These are phyloP conservation scores for Dione vanillae DNA, from an alignment of 2,888 invertebrate genomes.

Conservation along the genomic window DNA sequence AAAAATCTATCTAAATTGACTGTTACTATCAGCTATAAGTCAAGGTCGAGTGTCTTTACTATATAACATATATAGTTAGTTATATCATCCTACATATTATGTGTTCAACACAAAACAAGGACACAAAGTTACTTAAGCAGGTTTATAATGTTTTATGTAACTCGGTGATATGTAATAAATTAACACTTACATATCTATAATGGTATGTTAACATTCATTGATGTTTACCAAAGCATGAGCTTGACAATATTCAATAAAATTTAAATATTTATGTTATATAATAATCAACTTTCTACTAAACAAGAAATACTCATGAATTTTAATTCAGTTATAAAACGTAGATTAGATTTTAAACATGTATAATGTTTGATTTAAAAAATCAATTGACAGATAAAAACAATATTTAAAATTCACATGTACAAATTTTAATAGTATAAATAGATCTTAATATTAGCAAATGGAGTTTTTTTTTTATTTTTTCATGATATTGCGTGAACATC, in stretches of 20 bases:
- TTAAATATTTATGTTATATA: constrained; percentile 12
- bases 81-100: not conserved
- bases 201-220: not conserved
- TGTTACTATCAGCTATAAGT: constrained; percentile 9
- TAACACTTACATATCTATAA: not conserved
- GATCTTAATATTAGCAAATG: too few species aligned
- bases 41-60: constrained; percentile 2
- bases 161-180: not conserved
- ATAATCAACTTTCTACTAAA: constrained; percentile 6
- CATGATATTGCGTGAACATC: too few species aligned
- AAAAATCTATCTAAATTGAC: constrained; percentile 5
- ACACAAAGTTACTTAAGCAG: not conserved
- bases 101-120: not conserved
- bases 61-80: too few species aligned
- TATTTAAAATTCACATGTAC: too few species aligned
- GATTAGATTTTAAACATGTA: not conserved
- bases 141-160: not conserved
- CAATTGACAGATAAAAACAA: too few species aligned
- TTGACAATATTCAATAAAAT: not conserved
- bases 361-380: too few species aligned
- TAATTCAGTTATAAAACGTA: not conserved
- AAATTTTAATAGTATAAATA: too few species aligned
- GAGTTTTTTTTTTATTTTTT: too few species aligned
- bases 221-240: not conserved
- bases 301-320: constrained; percentile 3